A percentile compares a stretch with the other conserved stretches of the same genome.
Evolutionary conservation across 2,113 vertebrate species (phyloP).

Genomic region (Bothrops jararaca): DNA sequence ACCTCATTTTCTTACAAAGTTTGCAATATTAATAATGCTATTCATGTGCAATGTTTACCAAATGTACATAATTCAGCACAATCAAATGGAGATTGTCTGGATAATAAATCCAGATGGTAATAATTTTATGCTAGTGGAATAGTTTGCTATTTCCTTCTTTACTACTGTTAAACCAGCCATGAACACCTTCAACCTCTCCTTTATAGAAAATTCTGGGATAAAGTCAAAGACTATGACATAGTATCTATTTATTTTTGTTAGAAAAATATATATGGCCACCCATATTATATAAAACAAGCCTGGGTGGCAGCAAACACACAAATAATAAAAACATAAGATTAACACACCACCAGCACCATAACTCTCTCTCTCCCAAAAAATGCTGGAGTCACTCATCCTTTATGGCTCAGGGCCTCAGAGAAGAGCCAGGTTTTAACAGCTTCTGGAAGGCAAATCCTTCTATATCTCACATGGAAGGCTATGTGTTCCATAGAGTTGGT

Average conservation of each 20-base stretch:
- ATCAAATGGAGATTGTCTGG: slow-evolving; percentile 23
- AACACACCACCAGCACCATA: background rate
- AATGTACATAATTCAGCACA: slow-evolving; percentile 11
- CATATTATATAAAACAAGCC: background rate
- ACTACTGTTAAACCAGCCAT: background rate
- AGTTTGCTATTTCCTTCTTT: background rate
- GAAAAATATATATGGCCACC: background rate
- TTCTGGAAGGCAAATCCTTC: background rate
- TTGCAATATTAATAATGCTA: slow-evolving; percentile 29
- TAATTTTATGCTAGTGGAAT: background rate
- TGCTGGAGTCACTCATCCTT: background rate
- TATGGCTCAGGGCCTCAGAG: background rate
- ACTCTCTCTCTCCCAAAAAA: background rate
- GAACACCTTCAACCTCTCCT: background rate
- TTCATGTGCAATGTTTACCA: slow-evolving; percentile 36
- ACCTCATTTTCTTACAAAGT: slow-evolving; percentile 23
- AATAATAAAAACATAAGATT: background rate
- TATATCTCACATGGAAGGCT: background rate
- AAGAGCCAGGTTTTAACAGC: background rate
- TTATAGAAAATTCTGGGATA: background rate
- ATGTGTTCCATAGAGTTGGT: background rate
- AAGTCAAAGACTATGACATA: background rate
- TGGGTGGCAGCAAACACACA: background rate
- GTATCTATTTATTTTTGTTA: background rate
- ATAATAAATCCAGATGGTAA: slow-evolving; percentile 19